phyloP scores from a whole-genome alignment of 2,888 invertebrate species.

The Cheilosia pagana region DNA sequence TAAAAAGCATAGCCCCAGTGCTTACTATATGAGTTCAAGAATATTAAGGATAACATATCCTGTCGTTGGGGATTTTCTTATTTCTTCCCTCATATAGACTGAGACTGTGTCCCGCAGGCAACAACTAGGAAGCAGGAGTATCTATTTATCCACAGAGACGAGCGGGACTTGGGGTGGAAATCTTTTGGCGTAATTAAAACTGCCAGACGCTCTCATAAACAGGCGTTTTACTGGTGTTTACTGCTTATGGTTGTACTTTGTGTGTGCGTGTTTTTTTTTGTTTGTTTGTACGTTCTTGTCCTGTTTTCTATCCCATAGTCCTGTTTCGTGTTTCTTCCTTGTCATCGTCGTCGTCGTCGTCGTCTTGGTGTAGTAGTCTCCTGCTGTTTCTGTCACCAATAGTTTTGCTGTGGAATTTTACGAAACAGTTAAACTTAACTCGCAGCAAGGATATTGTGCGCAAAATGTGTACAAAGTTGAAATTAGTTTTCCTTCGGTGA shows the following conservation, averaged over 20 bases:
- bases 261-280: not conserved
- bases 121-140: conserved; percentile 16
- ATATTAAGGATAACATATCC: conserved; percentile 65
- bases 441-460: conserved; percentile 59
- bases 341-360: not conserved
- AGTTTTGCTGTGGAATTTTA: conserved; percentile 57
- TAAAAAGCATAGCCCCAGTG: conserved; percentile 27
- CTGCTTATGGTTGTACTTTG: conserved; percentile 55
- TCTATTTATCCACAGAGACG: not conserved
- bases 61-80: conserved; percentile 56
- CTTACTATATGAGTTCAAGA: not conserved
- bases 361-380: conserved; percentile 14
- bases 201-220: conserved; percentile 75
- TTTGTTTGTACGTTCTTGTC: conserved; percentile 2
- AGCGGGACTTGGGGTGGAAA: conserved; percentile 40
- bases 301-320: not conserved
- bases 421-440: conserved; percentile 57
- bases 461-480: conserved; percentile 73
- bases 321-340: not conserved
- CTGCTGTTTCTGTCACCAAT: conserved; percentile 64
- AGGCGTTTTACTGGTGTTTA: conserved; percentile 72
- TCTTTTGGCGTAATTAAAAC: conserved; percentile 73
- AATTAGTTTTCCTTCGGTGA: conserved; percentile 69
- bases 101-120: not conserved
- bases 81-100: conserved; percentile 26